These are phyloP conservation scores for Chrysodeixis includens DNA, from an alignment of 2,888 invertebrate genomes.

Conservation along the genomic window DNA sequence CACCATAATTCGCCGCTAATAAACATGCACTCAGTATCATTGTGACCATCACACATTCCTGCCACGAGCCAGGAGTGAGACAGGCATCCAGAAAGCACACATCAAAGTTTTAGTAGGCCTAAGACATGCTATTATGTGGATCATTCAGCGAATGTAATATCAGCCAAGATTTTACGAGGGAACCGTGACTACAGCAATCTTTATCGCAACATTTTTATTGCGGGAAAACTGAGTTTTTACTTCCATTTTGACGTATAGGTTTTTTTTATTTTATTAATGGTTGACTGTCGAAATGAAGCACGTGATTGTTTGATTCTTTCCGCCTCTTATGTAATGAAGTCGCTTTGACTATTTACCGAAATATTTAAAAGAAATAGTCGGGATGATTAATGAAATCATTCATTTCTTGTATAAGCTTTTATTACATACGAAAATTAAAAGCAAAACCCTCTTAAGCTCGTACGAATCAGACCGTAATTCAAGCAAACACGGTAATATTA, in stretches of 20 bases:
- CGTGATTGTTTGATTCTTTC: neutral
- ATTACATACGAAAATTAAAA: neutral
- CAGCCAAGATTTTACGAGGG: slow-evolving; percentile 79
- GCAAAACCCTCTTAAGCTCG: neutral
- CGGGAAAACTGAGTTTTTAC: slow-evolving; percentile 56
- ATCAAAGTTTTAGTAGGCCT: slow-evolving; percentile 73
- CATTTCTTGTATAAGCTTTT: too few species aligned
- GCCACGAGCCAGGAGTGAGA: slow-evolving; percentile 52
- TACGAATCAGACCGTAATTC: neutral
- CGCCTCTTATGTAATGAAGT: neutral
- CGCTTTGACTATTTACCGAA: too few species aligned
- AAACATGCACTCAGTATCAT: slow-evolving; percentile 49
- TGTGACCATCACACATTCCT: slow-evolving; percentile 55
- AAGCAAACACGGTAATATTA: neutral
- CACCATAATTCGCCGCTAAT: slow-evolving; percentile 38
- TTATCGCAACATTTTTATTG: slow-evolving; percentile 75
- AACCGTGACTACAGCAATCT: slow-evolving; percentile 69
- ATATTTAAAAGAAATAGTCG: too few species aligned
- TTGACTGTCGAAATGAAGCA: slow-evolving; percentile 12
- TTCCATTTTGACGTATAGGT: slow-evolving; percentile 35
- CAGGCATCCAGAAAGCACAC: slow-evolving; percentile 62
- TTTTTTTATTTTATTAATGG: slow-evolving; percentile 26
- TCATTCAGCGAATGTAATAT: slow-evolving; percentile 77
- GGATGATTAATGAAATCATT: too few species aligned
- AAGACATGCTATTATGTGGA: slow-evolving; percentile 74